phyloP scores from a whole-genome alignment of 2,113 vertebrate genomes.

The Hippopotamus amphibius region DNA sequence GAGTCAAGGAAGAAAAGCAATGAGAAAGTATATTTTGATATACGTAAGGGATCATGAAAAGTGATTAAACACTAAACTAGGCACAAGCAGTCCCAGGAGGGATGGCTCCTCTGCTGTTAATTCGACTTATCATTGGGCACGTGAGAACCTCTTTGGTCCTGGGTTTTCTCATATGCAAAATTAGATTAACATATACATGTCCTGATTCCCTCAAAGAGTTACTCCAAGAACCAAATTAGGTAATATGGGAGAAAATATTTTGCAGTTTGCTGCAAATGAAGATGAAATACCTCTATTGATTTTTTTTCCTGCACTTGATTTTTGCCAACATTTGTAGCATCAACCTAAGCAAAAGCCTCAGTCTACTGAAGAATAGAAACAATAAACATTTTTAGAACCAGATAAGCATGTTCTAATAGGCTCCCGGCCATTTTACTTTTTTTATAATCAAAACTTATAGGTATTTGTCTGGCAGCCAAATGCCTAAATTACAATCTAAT shows the following conservation, averaged over 20 bases:
- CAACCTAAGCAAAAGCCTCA: background rate
- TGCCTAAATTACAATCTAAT: background rate
- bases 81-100: background rate
- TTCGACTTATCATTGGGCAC: background rate
- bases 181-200: background rate
- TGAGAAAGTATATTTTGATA: background rate
- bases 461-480: background rate
- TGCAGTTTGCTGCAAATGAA: background rate
- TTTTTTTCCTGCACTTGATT: background rate
- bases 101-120: background rate
- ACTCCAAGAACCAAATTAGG: background rate
- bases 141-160: background rate
- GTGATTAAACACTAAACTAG: background rate
- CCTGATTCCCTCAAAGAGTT: background rate
- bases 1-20: background rate
- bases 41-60: background rate
- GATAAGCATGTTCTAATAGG: background rate
- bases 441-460: background rate
- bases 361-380: constrained; percentile 13
- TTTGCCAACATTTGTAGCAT: background rate
- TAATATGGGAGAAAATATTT: background rate
- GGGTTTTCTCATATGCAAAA: background rate
- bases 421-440: background rate
- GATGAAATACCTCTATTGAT: background rate
- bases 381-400: background rate